Base-by-base conservation (phyloP, 2,888 invertebrate genomes). In the Punctoribates punctum region DNA sequence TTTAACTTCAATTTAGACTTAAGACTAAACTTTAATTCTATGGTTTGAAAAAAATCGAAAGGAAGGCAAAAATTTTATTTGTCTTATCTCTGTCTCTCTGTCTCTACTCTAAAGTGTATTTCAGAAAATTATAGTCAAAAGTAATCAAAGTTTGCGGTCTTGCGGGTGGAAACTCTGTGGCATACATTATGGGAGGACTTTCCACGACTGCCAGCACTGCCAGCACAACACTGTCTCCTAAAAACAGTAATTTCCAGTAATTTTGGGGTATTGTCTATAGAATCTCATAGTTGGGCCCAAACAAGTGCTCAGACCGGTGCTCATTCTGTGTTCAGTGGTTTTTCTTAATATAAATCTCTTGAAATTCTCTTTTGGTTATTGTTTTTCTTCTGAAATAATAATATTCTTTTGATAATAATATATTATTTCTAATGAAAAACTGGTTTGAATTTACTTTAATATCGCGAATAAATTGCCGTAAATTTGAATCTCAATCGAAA, bases 181-280 rank as follows among this genome's bases (percentile, higher is more conserved):
- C n/a, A n/a, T n/a, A n/a, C n/a, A n/a, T n/a, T n/a, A n/a, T n/a
- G 65, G 65, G 65, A 65, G 65, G 65, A 65, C 34, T 34, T 65
- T n/a, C n/a, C n/a, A n/a, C n/a, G n/a, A n/a, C n/a, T n/a, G n/a
- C n/a, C n/a, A n/a, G n/a, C n/a, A n/a, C n/a, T n/a, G n/a, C n/a
- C n/a, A n/a, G n/a, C 34, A 5, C 65, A 65, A 34, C n/a, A 34
- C 65, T 17, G 65, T 27, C 17, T 65, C 17, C 65, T 65, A 65
- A 65, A 65, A 65, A 65, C 65, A 65, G 65, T 65, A 65, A 65
- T 65, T 65, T 65, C n/a, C 29, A 34, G 65, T 65, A 65, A 65
- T 65, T 65, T 65, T 29, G 34, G 65, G 65, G 27, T 65, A 65
- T 65, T 65, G 65, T 65, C 65, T 65, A 65, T 29, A 65, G 15